Evolutionary conservation across 2,888 invertebrate species (phyloP).

Genomic region (Stenolophus ochropezus): DNA sequence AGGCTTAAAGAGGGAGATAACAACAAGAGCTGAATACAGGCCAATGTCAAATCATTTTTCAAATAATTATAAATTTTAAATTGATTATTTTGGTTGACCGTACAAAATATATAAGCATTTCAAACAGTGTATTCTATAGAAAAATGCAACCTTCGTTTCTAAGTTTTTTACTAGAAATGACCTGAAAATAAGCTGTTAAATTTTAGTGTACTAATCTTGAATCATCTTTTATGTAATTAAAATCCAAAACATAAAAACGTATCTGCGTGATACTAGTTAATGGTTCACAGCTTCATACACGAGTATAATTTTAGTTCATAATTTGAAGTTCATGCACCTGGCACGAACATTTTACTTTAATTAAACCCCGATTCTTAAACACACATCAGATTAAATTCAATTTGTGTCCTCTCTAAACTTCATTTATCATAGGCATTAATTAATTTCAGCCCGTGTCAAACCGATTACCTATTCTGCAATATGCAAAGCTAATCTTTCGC

Average conservation of each 20-base stretch:
- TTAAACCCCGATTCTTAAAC: slow-evolving; percentile 19
- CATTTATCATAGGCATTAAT: slow-evolving; percentile 35
- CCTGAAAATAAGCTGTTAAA: too few relatives aligned
- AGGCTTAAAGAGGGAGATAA: too few relatives aligned
- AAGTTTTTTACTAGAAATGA: too few relatives aligned
- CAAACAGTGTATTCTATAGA: too few relatives aligned
- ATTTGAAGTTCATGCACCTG: not conserved
- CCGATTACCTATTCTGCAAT: slow-evolving; percentile 33
- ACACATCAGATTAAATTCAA: slow-evolving; percentile 49
- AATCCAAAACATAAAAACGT: not conserved
- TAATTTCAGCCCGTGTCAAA: slow-evolving; percentile 34
- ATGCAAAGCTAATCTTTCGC: slow-evolving; percentile 12
- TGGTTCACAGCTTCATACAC: not conserved
- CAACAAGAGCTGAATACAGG: too few relatives aligned
- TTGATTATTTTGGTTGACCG: too few relatives aligned
- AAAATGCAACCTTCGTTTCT: too few relatives aligned
- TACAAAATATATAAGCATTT: too few relatives aligned
- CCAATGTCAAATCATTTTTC: too few relatives aligned
- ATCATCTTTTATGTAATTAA: too few relatives aligned
- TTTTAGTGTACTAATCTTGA: too few relatives aligned
- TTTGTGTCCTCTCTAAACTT: slow-evolving; percentile 28
- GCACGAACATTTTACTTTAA: slow-evolving; percentile 8
- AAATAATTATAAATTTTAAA: too few relatives aligned
- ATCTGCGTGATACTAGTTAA: not conserved
- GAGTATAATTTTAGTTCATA: not conserved